Conservation (phyloP, 2,888 invertebrate species). For the Pycnomerus fuliginosus region DNA sequence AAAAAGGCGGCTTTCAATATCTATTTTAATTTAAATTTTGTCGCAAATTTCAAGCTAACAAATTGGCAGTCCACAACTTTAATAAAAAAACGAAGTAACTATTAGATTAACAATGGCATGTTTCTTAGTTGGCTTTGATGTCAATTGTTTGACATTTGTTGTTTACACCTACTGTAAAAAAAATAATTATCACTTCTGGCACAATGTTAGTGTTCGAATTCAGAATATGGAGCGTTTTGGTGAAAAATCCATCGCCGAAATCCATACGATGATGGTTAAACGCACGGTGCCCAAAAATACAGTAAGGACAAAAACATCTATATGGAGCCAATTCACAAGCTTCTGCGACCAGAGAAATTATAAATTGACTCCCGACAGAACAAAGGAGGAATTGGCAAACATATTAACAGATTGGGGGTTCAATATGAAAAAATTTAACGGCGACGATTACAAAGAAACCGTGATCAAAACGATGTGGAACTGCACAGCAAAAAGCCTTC, state of each 20-base stretch:
- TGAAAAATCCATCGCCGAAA: not conserved
- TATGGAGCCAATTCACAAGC: not conserved
- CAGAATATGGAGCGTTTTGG: too few species aligned
- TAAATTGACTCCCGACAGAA: not conserved
- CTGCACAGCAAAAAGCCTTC: not conserved
- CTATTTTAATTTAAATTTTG: too few species aligned
- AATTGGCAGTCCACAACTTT: too few species aligned
- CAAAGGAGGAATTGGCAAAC: not conserved
- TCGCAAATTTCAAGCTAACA: too few species aligned
- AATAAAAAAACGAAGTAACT: too few species aligned
- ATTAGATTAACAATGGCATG: too few species aligned
- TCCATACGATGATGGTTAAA: not conserved
- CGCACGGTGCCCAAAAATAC: not conserved
- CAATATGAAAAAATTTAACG: slow-evolving; percentile 25
- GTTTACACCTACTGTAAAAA: too few species aligned
- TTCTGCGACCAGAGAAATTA: not conserved
- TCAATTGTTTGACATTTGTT: too few species aligned
- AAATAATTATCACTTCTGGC: too few species aligned
- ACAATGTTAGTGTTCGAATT: too few species aligned
- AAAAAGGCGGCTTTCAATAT: too few species aligned
- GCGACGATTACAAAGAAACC: slow-evolving; percentile 26
- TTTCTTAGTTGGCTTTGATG: too few species aligned
- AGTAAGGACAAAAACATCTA: not conserved
- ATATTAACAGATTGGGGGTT: slow-evolving; percentile 23
- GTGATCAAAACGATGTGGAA: slow-evolving; percentile 26